Base-by-base conservation (phyloP, 2,113 vertebrate species). In the Sterrhoptilus dennistouni region DNA sequence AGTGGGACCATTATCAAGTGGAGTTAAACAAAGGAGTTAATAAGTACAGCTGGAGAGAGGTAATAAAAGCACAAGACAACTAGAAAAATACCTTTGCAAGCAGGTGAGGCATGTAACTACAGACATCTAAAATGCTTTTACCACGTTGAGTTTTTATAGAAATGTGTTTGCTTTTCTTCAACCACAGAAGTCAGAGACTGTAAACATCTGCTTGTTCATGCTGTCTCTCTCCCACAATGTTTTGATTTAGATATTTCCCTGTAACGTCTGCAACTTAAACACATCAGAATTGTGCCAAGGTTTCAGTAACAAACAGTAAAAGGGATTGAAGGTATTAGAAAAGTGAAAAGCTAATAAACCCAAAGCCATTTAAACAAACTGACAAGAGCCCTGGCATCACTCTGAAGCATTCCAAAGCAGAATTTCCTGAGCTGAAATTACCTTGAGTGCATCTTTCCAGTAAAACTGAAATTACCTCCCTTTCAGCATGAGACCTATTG, bases 181-280 rank as follows among this genome's bases (percentile, higher is more conserved):
- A 13, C 52, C 86, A 56, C 88, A 83, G n/a, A 90, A 94, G 89
- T 71, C 79, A 72, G 71, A 90, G 85, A 90, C 83, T 59, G 93
- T 50, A 94, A 96, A 97, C 95, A 95, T 93, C 95, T 93, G 92
- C 77, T 96, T 60, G 3, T 72, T 94, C 76, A 78, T 12, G 9
- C 92, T 42, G 61, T 33, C 78, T 90, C 87, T 91, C 93, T 84
- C 93, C 90, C 83, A 96, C 95, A 87, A n/a, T 95, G 90, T 95
- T 97, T 94, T 93, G 64, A 82, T 96, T 93, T 92, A 87, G 80
- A 78, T 94, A 90, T 93, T 93, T 90, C 86, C 92, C 85, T 92
- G 83, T 75, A 89, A 88, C 14, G 71, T 81, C 72, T 81, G 65
- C 76, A 90, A 93, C 93, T 88, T 80, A 83, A 97, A 93, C 88